Conservation (phyloP, 2,113 vertebrate species). For the Oreochromis tanganicae region DNA sequence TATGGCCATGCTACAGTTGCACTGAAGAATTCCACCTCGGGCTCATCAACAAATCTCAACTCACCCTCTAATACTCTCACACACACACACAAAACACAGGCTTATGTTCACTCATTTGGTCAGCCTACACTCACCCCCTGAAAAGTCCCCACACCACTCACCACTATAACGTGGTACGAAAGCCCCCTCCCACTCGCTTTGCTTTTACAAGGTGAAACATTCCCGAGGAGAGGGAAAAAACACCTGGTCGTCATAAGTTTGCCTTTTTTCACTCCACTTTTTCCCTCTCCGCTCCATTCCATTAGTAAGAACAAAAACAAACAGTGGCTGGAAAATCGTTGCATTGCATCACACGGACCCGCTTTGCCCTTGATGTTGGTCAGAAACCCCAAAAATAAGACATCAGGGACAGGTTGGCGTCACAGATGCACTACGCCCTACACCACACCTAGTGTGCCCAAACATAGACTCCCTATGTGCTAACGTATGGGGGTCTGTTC, state of each 20-base stretch:
- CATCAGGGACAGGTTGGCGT: slow-evolving; percentile 53
- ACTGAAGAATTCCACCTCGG: slow-evolving; percentile 29
- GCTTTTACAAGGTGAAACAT: slow-evolving; percentile 76
- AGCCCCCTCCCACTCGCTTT: slow-evolving; percentile 40
- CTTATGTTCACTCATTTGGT: slow-evolving; percentile 35
- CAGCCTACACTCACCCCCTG: slow-evolving; percentile 35
- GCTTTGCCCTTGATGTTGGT: slow-evolving; percentile 48
- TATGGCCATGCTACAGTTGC: slow-evolving; percentile 28
- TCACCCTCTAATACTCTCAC: slow-evolving; percentile 25
- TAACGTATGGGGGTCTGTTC: slow-evolving; percentile 42
- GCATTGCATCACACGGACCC: slow-evolving; percentile 58
- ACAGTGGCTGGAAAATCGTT: slow-evolving; percentile 59
- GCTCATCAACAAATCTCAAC: slow-evolving; percentile 23
- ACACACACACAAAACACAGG: slow-evolving; percentile 32
- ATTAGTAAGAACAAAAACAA: slow-evolving; percentile 68
- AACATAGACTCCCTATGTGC: slow-evolving; percentile 55
- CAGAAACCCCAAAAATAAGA: slow-evolving; percentile 61
- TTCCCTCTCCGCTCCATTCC: slow-evolving; percentile 44
- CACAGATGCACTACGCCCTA: slow-evolving; percentile 45
- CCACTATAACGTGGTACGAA: slow-evolving; percentile 11
- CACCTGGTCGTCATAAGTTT: slow-evolving; percentile 68
- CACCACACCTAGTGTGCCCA: slow-evolving; percentile 50
- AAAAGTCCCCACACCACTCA: slow-evolving; percentile 46
- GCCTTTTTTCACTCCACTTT: slow-evolving; percentile 24
- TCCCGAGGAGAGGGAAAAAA: slow-evolving; percentile 65